A percentile compares a stretch with the other conserved stretches of the same genome.
These are phyloP conservation scores for Esox niger DNA, from an alignment of 2,113 vertebrate genomes.

Conservation along the genomic window DNA sequence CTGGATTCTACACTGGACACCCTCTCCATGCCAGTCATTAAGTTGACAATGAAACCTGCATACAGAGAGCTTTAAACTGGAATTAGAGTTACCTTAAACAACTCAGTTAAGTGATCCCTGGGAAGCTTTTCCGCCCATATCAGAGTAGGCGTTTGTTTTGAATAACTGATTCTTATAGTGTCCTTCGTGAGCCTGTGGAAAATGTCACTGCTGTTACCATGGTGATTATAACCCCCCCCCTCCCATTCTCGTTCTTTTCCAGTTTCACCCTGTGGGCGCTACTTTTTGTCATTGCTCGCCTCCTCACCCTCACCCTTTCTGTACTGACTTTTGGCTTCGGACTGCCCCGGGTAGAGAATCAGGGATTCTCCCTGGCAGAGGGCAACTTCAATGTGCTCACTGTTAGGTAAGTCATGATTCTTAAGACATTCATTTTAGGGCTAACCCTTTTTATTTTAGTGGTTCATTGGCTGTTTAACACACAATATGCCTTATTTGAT, in stretches of 20 bases:
- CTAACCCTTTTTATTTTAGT: too few species aligned
- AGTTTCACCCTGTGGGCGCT: slow-evolving; percentile 84
- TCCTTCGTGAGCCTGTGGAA: neutral
- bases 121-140: neutral
- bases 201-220: neutral
- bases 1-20: neutral
- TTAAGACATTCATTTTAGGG: too few species aligned
- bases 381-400: slow-evolving; percentile 82
- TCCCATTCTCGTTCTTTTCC: slow-evolving; percentile 5
- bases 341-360: slow-evolving; percentile 75
- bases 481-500: neutral
- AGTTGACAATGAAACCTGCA: neutral
- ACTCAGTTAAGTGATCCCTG: neutral
- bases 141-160: neutral
- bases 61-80: neutral
- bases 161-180: too few species aligned
- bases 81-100: neutral
- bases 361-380: slow-evolving; percentile 74
- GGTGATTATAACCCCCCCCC: neutral
- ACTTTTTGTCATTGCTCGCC: slow-evolving; percentile 78
- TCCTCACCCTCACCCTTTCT: slow-evolving; percentile 82
- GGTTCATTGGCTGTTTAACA: too few species aligned
- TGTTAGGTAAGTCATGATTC: slow-evolving; percentile 66
- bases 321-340: slow-evolving; percentile 83
- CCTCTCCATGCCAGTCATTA: too few species aligned